Evolutionary conservation across 37 sponge, comb jelly and placozoan genomes (phyloP).

Genomic region (Ephydatia muelleri): DNA sequence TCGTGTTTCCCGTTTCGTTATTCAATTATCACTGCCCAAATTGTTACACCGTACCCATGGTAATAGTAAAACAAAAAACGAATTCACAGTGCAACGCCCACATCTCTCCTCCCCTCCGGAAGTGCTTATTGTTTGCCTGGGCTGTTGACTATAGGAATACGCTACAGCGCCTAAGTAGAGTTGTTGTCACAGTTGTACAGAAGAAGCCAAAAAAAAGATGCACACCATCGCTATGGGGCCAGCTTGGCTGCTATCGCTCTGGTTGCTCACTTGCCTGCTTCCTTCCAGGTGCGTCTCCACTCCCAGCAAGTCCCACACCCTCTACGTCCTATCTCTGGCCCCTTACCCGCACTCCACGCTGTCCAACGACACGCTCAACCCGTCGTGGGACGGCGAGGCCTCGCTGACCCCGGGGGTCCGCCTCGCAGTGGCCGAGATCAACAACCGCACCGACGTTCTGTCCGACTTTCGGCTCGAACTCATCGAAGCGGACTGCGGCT

Average conservation of each 20-base stretch:
- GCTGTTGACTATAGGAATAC: not conserved
- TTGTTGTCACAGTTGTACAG: slow-evolving; percentile 19
- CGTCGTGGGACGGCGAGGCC: not conserved
- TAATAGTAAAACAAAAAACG: not conserved
- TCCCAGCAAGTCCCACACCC: not conserved
- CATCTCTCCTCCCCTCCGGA: not conserved
- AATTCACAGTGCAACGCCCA: not conserved
- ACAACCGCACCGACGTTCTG: slow-evolving; percentile 7
- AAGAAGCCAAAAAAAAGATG: slow-evolving; percentile 2
- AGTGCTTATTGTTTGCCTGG: not conserved
- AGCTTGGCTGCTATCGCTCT: not conserved
- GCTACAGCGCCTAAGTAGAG: not conserved
- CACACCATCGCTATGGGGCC: not conserved
- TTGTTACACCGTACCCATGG: not conserved
- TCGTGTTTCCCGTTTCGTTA: too few relatives aligned
- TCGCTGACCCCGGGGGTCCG: not conserved
- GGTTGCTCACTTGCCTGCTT: not conserved
- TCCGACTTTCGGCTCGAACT: not conserved
- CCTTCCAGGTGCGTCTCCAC: not conserved
- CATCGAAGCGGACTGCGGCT: not conserved
- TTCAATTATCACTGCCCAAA: not conserved
- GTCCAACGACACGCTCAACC: not conserved
- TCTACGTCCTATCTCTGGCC: not conserved
- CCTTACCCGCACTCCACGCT: slow-evolving; percentile 3
- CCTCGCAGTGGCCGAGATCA: slow-evolving; percentile 4